phyloP scores from a whole-genome alignment of 2,888 invertebrate genomes.

The Lamellibrachia satsuma region DNA sequence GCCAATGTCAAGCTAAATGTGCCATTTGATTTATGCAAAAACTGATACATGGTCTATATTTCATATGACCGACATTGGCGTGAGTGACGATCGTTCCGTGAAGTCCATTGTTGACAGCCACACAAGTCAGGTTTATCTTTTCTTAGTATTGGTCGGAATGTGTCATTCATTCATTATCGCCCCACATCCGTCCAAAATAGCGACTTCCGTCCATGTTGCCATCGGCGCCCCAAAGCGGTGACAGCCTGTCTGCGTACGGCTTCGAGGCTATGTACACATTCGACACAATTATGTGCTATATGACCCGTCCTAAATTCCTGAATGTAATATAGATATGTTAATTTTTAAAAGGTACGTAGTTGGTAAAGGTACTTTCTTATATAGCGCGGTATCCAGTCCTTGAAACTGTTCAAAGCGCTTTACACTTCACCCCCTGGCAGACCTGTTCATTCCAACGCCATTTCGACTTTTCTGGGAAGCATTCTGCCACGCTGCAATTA shows the following conservation, averaged over 20 bases:
- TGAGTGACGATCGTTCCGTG: not conserved
- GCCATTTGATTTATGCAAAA: not conserved
- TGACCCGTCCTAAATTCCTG: not conserved
- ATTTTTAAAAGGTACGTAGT: too few species aligned
- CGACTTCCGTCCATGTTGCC: not conserved
- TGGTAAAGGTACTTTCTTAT: too few species aligned
- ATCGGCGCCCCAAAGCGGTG: not conserved
- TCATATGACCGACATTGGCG: not conserved
- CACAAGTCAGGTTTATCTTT: not conserved
- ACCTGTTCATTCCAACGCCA: too few species aligned
- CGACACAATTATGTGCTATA: not conserved
- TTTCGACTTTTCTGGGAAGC: too few species aligned
- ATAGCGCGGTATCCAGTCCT: too few species aligned
- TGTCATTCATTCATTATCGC: not conserved
- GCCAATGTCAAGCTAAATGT: too few species aligned
- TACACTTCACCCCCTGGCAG: too few species aligned
- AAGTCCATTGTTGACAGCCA: not conserved
- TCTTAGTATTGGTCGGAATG: not conserved
- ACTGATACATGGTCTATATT: not conserved
- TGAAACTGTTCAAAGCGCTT: too few species aligned
- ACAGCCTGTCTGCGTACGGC: not conserved
- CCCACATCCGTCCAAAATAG: not conserved
- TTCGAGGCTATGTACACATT: not conserved
- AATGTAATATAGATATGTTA: too few species aligned
- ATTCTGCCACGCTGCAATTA: too few species aligned